phyloP scores from a whole-genome alignment of 2,113 vertebrate species.

The Antigone vipio region DNA sequence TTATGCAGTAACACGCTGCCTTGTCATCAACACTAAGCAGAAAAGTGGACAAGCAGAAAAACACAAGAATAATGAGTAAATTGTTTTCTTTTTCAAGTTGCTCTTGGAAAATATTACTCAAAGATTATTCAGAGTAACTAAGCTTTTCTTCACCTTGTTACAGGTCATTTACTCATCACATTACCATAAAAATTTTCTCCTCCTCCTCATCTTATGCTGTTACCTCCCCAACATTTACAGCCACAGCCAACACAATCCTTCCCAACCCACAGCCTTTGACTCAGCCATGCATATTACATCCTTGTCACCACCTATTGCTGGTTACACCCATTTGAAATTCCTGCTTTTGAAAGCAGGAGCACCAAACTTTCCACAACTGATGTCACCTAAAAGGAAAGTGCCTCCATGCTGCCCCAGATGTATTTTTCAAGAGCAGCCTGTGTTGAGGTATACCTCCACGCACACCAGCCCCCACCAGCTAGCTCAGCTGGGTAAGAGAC shows the following conservation, averaged over 20 bases:
- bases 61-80: not conserved
- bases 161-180: constrained; percentile 1
- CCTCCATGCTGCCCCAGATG: not conserved
- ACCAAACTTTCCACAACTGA: not conserved
- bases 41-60: not conserved
- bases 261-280: not conserved
- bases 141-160: constrained; percentile 9
- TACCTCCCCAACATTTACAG: not conserved
- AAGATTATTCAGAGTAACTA: not conserved
- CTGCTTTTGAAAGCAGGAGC: not conserved
- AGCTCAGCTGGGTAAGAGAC: not conserved
- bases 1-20: not conserved
- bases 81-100: not conserved
- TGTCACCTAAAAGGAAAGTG: not conserved
- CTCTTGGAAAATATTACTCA: not conserved
- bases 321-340: not conserved
- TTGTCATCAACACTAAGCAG: not conserved
- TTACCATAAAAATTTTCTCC: not conserved
- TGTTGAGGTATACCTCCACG: not conserved
- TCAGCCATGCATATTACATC: not conserved
- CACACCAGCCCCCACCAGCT: not conserved
- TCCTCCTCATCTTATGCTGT: constrained; percentile 5
- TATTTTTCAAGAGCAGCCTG: not conserved
- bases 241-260: not conserved
- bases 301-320: not conserved